Base-by-base conservation (phyloP, 2,113 vertebrate genomes). In the Platichthys stellatus region DNA sequence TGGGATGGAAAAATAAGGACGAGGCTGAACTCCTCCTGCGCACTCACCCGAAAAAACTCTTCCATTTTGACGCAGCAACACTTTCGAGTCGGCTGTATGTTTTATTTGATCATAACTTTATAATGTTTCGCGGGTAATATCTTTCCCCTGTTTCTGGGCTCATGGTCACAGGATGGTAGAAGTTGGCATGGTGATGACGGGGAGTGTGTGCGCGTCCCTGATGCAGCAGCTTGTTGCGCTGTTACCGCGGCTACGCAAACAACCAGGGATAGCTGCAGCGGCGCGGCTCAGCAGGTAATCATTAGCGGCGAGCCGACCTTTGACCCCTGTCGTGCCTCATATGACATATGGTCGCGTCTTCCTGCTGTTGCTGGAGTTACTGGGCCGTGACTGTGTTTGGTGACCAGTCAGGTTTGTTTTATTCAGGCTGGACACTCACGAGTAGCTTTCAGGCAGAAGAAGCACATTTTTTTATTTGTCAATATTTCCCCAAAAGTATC, bases 361-460 rank as follows among this genome's bases (percentile, higher is more conserved):
- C 90, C 88, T 92, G 91, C 88, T 90, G 89, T 80, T 83, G 18
- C 24, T 10, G 60, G 74, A 81, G 62, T 53, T 59, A 7, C 62
- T 76, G 84, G 80, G 38, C 57, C 54, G 81, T 31, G 60, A 54
- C 5, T 63, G 74, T 20, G 76, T 53, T 66, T 45, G 63, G 72
- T 64, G 24, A 70, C 21, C 61, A 26, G 43, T 49, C 23, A 8
- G n/a, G 15, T 54, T 26, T 51, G 35, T 23, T 26, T 73, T 7
- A 56, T 69, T 45, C 23, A 15, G 47, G 14, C 45, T 47, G 35
- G 35, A 38, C 8, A 38, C 35, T 17, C 3, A 1, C 28, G 5
- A 40, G 1, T 40, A 0, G 40, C 10, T 40, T 13, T 56, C 18
- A 15, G 45, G 45, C 17, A 65, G 35, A n/a, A 38, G 2, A 49